Conservation (phyloP, 1,140 invertebrate genomes). For the Andrena cerasifolii region DNA sequence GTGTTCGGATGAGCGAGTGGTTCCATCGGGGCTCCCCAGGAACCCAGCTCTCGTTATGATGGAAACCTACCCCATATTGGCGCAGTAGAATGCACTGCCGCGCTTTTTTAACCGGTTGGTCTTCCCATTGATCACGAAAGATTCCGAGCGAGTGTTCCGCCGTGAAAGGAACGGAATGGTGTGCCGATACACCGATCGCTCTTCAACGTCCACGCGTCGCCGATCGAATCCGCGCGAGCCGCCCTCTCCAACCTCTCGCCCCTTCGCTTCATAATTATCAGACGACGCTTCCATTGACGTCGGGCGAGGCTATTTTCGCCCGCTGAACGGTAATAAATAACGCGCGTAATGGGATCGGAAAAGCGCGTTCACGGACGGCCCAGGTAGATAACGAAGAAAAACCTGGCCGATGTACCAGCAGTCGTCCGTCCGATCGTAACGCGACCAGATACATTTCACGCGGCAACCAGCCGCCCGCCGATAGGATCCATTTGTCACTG, state of each 20-base stretch:
- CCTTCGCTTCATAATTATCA: constrained; percentile 46
- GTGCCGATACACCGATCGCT: not conserved
- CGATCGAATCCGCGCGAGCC: not conserved
- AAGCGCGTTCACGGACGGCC: constrained; percentile 35
- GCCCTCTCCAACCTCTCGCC: not conserved
- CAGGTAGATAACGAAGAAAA: constrained; percentile 46
- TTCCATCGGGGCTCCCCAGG: no score
- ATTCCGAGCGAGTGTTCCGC: no score
- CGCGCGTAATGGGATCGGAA: constrained; percentile 44
- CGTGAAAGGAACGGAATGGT: no score
- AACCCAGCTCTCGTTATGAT: no score
- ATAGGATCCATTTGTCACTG: constrained; percentile 65
- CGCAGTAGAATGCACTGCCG: no score
- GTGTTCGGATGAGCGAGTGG: no score
- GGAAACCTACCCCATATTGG: no score
- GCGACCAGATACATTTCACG: constrained; percentile 54
- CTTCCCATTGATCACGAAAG: no score
- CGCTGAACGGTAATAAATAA: constrained; percentile 57
- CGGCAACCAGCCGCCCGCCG: constrained; percentile 26
- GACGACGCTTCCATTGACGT: constrained; percentile 34
- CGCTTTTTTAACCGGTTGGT: no score
- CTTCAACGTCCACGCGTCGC: constrained; percentile 3
- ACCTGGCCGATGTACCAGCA: constrained; percentile 40
- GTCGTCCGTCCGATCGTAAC: constrained; percentile 52
- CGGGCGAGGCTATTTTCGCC: constrained; percentile 39